Evolutionary conservation across 2,797 vertebrate genomes (phyloP), one percentile per base, ranked within the genome.

Genomic region (Falco novaeseelandiae): DNA sequence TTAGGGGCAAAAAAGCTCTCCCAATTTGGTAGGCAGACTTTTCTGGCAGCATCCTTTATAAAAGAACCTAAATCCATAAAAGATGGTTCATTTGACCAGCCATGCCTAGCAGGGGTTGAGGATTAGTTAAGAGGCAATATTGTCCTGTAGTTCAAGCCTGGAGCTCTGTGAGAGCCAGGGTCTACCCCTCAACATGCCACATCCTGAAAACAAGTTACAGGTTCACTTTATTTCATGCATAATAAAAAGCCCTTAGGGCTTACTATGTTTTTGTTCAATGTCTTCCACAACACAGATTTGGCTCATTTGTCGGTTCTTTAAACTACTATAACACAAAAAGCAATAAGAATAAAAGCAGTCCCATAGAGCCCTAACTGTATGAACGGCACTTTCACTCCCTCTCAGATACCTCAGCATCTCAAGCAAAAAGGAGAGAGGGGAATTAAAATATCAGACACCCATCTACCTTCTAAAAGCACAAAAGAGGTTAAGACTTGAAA

Each of bases 101-200:
- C 0, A 1, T 17, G 18, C 36, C 44, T 36, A 55, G 34, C 0
- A 0, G 54, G 42, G 48, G 13, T 27, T 90, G 21, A 61, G 48
- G 48, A 70, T 30, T 52, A 46, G 25, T 58, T 27, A 32, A 57
- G 32, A 55, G 29, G 20, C 3, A 6, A 14, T 46, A 51, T 2
- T 51, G 23, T 25, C 30, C 48, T 7, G 11, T 13, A 69, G 22
- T 10, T 91, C 40, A 76, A 74, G 22, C 27, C 36, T 25, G 27
- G 11, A 61, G 61, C 38, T 84, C 20, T 23, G 14, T 30, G 67
- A 88, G 44, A 71, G 22, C 40, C 6, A 59, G 9, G 13, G 6
- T 59, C 27, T 69, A 55, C 19, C 8, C 9, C 9, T 63, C 66
- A 87, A 16, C 14, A 21, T 22, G 44, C 9, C 57, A 63, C 23